Conservation (phyloP, 2,797 vertebrate genomes). For the Ammospiza maritima region DNA sequence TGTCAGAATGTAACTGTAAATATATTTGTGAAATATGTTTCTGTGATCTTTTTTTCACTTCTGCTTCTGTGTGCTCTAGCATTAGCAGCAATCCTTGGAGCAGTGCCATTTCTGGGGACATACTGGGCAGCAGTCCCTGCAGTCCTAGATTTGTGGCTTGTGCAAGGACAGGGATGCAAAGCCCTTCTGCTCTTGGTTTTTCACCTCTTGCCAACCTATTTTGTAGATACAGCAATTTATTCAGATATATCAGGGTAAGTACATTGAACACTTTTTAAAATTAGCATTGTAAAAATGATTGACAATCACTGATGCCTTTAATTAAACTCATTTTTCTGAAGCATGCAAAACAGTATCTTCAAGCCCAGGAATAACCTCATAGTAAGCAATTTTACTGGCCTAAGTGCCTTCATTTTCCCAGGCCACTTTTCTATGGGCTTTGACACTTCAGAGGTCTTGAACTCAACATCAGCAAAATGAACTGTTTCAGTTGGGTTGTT, state of each 20-base stretch:
- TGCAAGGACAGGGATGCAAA: constrained; percentile 92
- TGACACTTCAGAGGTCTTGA: background rate
- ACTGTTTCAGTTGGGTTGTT: background rate
- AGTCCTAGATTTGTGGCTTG: constrained; percentile 94
- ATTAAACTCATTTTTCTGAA: background rate
- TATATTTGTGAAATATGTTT: background rate
- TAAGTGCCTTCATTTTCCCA: background rate
- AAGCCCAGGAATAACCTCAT: background rate
- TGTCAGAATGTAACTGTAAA: background rate
- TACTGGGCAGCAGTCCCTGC: constrained; percentile 97
- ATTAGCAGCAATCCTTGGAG: constrained; percentile 94
- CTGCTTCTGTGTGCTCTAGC: constrained; percentile 76
- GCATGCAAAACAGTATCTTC: background rate
- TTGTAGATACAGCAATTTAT: constrained; percentile 98
- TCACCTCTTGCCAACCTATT: constrained; percentile 97
- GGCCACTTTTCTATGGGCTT: background rate
- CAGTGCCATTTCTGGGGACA: constrained; percentile 95
- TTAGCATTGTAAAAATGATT: background rate
- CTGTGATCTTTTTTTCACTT: background rate
- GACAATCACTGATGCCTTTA: background rate
- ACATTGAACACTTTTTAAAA: background rate
- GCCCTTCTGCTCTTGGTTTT: constrained; percentile 91
- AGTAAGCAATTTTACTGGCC: background rate
- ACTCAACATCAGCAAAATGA: background rate
- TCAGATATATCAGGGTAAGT: constrained; percentile 98